A percentile compares a stretch with the other conserved stretches of the same genome.
Evolutionary conservation across 2,888 invertebrate genomes (phyloP).

Genomic region (Calliscelio sp.): DNA sequence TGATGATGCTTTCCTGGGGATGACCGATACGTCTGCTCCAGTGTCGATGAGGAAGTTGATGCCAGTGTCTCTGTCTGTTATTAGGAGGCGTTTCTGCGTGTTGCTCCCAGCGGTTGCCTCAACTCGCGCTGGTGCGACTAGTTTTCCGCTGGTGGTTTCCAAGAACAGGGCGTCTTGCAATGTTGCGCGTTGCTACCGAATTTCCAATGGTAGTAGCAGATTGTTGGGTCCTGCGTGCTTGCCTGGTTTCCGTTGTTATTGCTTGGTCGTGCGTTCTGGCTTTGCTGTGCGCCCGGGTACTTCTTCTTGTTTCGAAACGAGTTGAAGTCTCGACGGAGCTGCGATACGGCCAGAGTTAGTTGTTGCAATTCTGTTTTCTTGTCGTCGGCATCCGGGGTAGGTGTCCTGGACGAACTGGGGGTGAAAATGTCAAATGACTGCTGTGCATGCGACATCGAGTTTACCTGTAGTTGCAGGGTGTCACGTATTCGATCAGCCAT

Average conservation of each 20-base stretch:
- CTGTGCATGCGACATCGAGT: too few species aligned
- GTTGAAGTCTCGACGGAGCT: too few species aligned
- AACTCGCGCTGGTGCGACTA: constrained; percentile 9
- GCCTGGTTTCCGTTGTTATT: too few species aligned
- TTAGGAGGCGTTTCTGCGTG: neutral
- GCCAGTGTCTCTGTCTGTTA: neutral
- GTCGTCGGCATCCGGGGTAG: too few species aligned
- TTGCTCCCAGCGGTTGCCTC: neutral
- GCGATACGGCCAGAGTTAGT: too few species aligned
- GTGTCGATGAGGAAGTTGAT: constrained; percentile 21
- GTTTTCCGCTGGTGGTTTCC: constrained; percentile 27
- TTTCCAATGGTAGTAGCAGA: neutral
- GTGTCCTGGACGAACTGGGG: neutral
- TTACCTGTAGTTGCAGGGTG: neutral
- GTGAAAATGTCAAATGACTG: neutral
- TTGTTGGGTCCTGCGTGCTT: too few species aligned
- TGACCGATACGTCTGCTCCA: constrained; percentile 37
- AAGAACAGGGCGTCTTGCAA: neutral
- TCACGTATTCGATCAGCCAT: neutral
- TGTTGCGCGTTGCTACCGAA: neutral
- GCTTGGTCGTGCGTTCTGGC: too few species aligned
- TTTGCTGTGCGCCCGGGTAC: too few species aligned
- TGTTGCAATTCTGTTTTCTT: too few species aligned
- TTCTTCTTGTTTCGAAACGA: too few species aligned
- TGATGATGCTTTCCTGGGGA: too few species aligned